Percentiles rank a stretch among this genome's conserved stretches.
These are phyloP conservation scores for Ophion obscuratus DNA, from an alignment of 2,888 invertebrate genomes.

Conservation along the genomic window DNA sequence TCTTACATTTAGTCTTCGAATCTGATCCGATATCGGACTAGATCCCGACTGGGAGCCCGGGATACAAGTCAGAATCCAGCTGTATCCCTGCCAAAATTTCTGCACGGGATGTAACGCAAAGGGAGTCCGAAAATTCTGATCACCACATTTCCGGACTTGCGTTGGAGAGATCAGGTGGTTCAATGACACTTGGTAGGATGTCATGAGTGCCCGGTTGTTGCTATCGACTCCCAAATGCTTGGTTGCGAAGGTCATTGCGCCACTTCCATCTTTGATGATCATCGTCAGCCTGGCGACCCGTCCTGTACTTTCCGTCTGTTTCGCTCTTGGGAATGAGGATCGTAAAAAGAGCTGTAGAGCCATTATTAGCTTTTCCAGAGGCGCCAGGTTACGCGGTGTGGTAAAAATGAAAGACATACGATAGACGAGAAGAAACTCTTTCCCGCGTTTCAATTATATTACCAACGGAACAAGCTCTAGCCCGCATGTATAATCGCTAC, in stretches of 20 bases:
- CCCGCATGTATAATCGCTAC: slow-evolving; percentile 51
- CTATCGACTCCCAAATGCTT: background rate
- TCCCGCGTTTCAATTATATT: slow-evolving; percentile 21
- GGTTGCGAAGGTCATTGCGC: background rate
- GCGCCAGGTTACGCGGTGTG: slow-evolving; percentile 9
- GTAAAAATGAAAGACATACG: background rate
- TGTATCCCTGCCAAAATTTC: too few relatives aligned
- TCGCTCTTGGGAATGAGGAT: background rate
- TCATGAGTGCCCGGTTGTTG: background rate
- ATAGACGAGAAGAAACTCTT: slow-evolving; percentile 22
- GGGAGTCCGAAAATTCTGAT: background rate
- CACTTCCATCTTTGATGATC: background rate
- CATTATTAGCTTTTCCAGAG: slow-evolving; percentile 7
- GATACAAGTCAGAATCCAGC: too few relatives aligned
- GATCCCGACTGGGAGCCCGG: too few relatives aligned
- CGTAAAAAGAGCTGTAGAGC: background rate
- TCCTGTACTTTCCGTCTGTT: background rate
- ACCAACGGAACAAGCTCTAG: slow-evolving; percentile 6
- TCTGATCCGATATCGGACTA: too few relatives aligned
- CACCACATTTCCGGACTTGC: background rate
- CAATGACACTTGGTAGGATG: background rate
- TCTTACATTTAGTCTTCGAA: too few relatives aligned
- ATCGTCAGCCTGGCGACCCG: background rate
- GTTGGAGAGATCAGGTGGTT: background rate
- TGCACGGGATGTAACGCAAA: background rate